phyloP scores from a whole-genome alignment of 2,888 invertebrate genomes.

The Clistopyga incitator region DNA sequence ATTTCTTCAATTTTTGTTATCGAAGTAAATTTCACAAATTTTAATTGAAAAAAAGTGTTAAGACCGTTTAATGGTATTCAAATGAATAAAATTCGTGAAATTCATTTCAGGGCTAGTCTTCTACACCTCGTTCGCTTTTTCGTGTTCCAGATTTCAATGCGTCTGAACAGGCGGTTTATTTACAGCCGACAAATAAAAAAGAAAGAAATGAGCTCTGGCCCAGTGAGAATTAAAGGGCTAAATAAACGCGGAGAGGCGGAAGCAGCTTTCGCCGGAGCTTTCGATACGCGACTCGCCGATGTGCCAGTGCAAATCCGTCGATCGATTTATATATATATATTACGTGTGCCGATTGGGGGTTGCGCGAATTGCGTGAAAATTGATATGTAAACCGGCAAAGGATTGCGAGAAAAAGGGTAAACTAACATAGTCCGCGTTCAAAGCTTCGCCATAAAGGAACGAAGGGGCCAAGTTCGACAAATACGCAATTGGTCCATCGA shows the following conservation, averaged over 20 bases:
- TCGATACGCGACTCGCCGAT: neutral
- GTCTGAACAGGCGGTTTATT: neutral
- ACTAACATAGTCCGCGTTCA: conserved; percentile 40
- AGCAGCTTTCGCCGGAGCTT: neutral
- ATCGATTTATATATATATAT: neutral
- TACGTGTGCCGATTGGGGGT: conserved; percentile 8
- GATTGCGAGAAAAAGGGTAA: conserved; percentile 31
- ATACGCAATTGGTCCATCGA: conserved; percentile 40
- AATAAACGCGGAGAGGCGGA: neutral
- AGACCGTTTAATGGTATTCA: too few relatives aligned
- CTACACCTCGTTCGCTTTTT: neutral
- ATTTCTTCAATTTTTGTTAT: neutral
- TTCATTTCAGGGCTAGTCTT: neutral
- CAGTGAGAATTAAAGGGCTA: conserved; percentile 1
- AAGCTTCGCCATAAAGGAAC: conserved; percentile 13
- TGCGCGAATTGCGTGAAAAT: conserved; percentile 28
- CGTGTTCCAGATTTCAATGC: neutral
- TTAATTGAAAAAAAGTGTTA: too few relatives aligned
- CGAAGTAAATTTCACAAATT: too few relatives aligned
- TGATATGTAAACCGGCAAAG: conserved; percentile 42
- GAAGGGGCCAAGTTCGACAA: conserved; percentile 25
- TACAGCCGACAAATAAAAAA: neutral
- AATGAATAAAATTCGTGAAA: neutral
- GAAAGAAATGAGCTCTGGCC: neutral
- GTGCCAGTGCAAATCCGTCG: neutral